Percentiles rank a stretch among this genome's conserved stretches.
These are phyloP conservation scores for Leucopsar rothschildi DNA, from an alignment of 2,113 vertebrate species.

Conservation along the genomic window DNA sequence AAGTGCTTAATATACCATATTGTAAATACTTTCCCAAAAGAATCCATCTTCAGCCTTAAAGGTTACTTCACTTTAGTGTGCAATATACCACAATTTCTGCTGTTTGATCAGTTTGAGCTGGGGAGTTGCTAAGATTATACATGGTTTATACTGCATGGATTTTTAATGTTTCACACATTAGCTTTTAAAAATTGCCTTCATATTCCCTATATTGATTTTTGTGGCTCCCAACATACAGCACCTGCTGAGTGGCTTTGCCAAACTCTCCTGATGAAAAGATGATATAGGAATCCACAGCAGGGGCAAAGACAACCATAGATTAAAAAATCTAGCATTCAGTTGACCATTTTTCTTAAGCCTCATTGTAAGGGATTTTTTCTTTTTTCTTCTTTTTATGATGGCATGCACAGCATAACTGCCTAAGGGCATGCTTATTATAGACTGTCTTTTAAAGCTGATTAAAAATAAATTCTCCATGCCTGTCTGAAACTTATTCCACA, in stretches of 20 bases:
- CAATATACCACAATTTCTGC: constrained; percentile 22
- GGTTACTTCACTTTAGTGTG: constrained; percentile 4
- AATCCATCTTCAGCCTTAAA: constrained; percentile 28
- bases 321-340: background rate
- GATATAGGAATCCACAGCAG: constrained; percentile 31
- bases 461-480: constrained; percentile 68
- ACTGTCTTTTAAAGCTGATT: constrained; percentile 67
- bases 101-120: constrained; percentile 27
- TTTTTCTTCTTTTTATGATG: background rate
- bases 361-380: background rate
- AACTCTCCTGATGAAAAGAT: constrained; percentile 41
- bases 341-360: constrained; percentile 33
- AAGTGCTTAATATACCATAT: background rate
- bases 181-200: constrained; percentile 44
- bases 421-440: constrained; percentile 54
- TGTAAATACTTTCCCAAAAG: constrained; percentile 32
- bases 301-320: background rate
- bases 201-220: constrained; percentile 28
- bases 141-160: constrained; percentile 31
- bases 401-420: constrained; percentile 26
- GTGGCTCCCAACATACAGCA: background rate
- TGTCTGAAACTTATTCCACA: constrained; percentile 62
- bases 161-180: constrained; percentile 60
- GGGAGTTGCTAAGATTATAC: constrained; percentile 4
- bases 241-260: background rate